phyloP scores from a whole-genome alignment of 2,888 invertebrate genomes.

The Lydus trimaculatus region DNA sequence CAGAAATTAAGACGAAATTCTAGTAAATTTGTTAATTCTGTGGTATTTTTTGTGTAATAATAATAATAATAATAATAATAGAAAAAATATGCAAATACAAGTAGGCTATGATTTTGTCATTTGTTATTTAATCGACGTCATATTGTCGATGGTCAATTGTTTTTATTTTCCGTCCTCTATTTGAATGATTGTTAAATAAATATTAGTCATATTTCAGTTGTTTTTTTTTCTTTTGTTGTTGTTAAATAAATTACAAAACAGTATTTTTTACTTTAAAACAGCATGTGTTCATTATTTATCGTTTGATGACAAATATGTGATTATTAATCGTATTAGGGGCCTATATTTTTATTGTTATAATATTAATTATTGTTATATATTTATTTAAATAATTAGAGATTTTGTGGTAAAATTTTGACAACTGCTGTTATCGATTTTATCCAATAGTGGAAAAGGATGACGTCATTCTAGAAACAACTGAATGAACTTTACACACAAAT shows the following conservation, averaged over 20 bases:
- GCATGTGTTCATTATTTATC: neutral
- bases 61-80: too few species aligned
- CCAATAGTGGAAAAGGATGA: neutral
- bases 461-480: neutral
- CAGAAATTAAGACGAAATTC: neutral
- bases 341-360: too few species aligned
- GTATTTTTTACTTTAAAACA: neutral
- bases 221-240: too few species aligned
- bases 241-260: neutral
- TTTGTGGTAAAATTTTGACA: neutral
- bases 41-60: neutral
- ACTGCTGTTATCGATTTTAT: neutral
- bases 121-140: neutral
- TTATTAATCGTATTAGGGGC: too few species aligned
- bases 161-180: neutral
- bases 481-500: neutral
- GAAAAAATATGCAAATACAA: neutral
- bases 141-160: neutral
- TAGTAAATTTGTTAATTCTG: neutral
- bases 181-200: neutral
- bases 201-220: neutral
- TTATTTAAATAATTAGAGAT: too few species aligned
- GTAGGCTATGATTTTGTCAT: neutral
- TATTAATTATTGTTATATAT: too few species aligned
- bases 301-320: too few species aligned